Evolutionary conservation across 2,797 vertebrate species (phyloP).

Genomic region (Geotrypetes seraphini): DNA sequence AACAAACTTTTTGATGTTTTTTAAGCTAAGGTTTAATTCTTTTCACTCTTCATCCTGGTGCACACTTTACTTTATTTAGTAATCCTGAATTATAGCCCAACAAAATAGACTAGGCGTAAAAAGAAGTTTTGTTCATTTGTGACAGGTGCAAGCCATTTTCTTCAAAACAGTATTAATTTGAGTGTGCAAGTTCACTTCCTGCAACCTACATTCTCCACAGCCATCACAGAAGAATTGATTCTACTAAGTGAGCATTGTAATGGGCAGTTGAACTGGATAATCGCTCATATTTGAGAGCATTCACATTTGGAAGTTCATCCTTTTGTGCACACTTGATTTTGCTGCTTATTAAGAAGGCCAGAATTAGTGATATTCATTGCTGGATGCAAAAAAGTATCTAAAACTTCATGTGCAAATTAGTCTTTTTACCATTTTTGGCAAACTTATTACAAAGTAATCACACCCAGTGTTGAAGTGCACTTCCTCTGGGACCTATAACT

Average conservation of each 20-base stretch:
- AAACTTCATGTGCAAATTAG: constrained; percentile 49
- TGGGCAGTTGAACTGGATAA: constrained; percentile 36
- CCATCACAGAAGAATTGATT: constrained; percentile 23
- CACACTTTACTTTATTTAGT: constrained; percentile 31
- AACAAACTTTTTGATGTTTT: constrained; percentile 53
- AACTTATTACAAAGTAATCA: constrained; percentile 86
- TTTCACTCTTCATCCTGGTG: constrained; percentile 17
- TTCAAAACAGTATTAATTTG: constrained; percentile 43
- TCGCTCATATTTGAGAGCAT: constrained; percentile 37
- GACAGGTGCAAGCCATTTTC: constrained; percentile 42
- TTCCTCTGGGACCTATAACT: constrained; percentile 84
- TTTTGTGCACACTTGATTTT: constrained; percentile 32
- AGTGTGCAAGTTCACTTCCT: constrained; percentile 27
- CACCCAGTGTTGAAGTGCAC: constrained; percentile 65
- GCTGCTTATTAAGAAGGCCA: constrained; percentile 37
- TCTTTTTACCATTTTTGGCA: constrained; percentile 56
- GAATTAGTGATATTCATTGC: constrained; percentile 32
- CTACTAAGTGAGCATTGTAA: constrained; percentile 35
- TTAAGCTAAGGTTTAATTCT: constrained; percentile 30
- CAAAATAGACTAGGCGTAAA: constrained; percentile 33
- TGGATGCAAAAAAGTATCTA: constrained; percentile 21
- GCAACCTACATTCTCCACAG: constrained; percentile 41
- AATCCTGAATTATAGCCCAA: constrained; percentile 31
- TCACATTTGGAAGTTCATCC: constrained; percentile 1
- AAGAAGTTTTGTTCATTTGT: constrained; percentile 40